phyloP scores from a whole-genome alignment of 2,888 invertebrate genomes.

The Panopea generosa region DNA sequence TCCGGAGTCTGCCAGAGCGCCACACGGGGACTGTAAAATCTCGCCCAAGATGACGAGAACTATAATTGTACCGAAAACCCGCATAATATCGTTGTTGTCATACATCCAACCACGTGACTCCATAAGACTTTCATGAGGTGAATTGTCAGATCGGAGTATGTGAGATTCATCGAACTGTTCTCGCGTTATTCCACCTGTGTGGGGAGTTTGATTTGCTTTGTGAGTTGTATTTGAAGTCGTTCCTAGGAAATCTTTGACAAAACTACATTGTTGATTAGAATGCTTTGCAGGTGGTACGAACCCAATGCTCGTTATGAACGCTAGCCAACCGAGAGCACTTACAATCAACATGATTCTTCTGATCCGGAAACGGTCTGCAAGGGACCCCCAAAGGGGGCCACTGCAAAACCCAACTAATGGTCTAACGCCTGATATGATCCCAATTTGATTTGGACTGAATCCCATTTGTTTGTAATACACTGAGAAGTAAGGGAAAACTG shows the following conservation, averaged over 20 bases:
- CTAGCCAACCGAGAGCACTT: constrained; percentile 66
- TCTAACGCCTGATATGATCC: constrained; percentile 64
- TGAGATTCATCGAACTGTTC: constrained; percentile 31
- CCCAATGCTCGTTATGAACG: constrained; percentile 61
- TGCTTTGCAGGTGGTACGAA: constrained; percentile 59
- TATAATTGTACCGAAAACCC: constrained; percentile 60
- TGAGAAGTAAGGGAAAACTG: constrained; percentile 65
- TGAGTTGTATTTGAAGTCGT: neutral
- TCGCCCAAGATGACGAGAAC: constrained; percentile 62
- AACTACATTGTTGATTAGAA: constrained; percentile 45
- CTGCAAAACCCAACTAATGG: constrained; percentile 66
- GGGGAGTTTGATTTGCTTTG: neutral
- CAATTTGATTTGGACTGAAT: constrained; percentile 67
- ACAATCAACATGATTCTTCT: constrained; percentile 51
- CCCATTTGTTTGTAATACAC: constrained; percentile 68
- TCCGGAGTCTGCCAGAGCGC: constrained; percentile 66
- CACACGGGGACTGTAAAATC: constrained; percentile 64
- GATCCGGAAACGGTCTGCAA: constrained; percentile 65
- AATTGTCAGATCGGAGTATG: constrained; percentile 18
- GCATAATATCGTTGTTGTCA: constrained; percentile 27
- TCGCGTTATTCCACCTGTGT: neutral
- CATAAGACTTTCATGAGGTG: constrained; percentile 53
- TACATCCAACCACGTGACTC: constrained; percentile 70
- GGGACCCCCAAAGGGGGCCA: constrained; percentile 64
- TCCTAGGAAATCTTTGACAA: constrained; percentile 37